These are phyloP conservation scores for Penaeus monodon DNA, from an alignment of 2,888 invertebrate species.

Conservation along the genomic window DNA sequence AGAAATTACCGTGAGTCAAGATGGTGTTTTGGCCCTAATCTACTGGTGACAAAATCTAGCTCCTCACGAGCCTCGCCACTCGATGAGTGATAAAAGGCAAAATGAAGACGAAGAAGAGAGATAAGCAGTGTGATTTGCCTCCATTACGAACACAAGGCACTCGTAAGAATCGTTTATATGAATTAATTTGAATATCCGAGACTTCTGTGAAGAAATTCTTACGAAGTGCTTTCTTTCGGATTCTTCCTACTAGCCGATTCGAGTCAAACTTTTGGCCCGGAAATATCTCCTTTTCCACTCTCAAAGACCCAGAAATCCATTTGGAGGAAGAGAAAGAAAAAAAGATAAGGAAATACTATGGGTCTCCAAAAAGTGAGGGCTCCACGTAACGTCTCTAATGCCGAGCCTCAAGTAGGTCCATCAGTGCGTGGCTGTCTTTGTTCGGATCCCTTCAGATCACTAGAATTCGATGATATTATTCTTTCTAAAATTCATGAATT, in stretches of 20 bases:
- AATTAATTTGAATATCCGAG: too few species aligned
- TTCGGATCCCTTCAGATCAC: slow-evolving; percentile 21
- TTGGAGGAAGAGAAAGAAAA: slow-evolving; percentile 30
- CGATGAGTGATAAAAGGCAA: too few species aligned
- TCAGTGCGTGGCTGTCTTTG: slow-evolving; percentile 32
- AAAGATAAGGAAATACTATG: slow-evolving; percentile 39
- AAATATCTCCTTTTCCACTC: slow-evolving; percentile 20
- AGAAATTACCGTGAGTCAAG: not conserved
- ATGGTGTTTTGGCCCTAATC: slow-evolving; percentile 7
- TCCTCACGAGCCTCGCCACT: too few species aligned
- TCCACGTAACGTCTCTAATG: slow-evolving; percentile 29
- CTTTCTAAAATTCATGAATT: too few species aligned
- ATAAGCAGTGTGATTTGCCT: too few species aligned
- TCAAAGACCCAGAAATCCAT: slow-evolving; percentile 31
- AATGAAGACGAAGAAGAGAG: too few species aligned
- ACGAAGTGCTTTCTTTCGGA: not conserved
- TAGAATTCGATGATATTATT: too few species aligned
- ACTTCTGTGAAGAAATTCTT: too few species aligned
- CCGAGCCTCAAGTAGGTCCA: slow-evolving; percentile 51
- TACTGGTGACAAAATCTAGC: too few species aligned
- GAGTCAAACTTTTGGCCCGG: slow-evolving; percentile 13
- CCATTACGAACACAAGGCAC: too few species aligned
- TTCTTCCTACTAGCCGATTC: not conserved
- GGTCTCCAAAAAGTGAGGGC: slow-evolving; percentile 27
- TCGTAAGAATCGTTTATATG: too few species aligned